Evolutionary conservation across 2,113 vertebrate species (phyloP), one percentile per base, ranked within the genome.

Genomic region (Hirundichthys speculiger): DNA sequence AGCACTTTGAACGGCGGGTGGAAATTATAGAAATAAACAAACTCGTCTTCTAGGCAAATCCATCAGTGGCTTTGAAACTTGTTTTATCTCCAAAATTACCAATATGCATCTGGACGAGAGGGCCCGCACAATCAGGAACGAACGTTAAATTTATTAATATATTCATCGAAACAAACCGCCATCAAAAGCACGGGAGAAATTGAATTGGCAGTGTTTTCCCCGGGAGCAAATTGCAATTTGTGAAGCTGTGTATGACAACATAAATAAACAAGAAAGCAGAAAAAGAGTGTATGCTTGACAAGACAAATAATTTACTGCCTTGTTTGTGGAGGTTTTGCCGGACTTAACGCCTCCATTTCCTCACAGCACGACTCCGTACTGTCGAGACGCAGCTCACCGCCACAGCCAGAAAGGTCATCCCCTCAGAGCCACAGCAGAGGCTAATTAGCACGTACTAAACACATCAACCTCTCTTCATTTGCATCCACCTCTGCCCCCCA

Each of bases 61-160:
- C 77, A 83, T 77, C 81, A 83, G 84, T 72, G 76, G 76, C 75
- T 83, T 83, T 79, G 68, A 86, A 84, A 84, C 83, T 73, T 62
- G 75, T 70, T 84, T 86, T 71, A 85, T 85, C 66, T 83, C 65
- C 47, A 73, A 78, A 80, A 74, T 74, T 50, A 74, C 62, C 77
- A 69, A 77, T 76, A 57, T 73, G 73, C 68, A 68, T 81, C 75
- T 76, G 64, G 64, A 80, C 72, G 71, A 83, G 57, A 68, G 68
- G 62, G 54, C 54, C 53, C 30, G 68, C 38, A 78, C 64, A 78
- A 87, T 83, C 82, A 86, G 56, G 67, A 62, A 73, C 61, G 64
- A 45, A 64, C 45, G 79, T 82, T 83, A 49, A 80, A 86, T 80
- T 68, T 82, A 89, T 91, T 81, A 76, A 88, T 76, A 77, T 86